Evolutionary conservation across 2,113 vertebrate species (phyloP).

Genomic region (Myrmecobius fasciatus): DNA sequence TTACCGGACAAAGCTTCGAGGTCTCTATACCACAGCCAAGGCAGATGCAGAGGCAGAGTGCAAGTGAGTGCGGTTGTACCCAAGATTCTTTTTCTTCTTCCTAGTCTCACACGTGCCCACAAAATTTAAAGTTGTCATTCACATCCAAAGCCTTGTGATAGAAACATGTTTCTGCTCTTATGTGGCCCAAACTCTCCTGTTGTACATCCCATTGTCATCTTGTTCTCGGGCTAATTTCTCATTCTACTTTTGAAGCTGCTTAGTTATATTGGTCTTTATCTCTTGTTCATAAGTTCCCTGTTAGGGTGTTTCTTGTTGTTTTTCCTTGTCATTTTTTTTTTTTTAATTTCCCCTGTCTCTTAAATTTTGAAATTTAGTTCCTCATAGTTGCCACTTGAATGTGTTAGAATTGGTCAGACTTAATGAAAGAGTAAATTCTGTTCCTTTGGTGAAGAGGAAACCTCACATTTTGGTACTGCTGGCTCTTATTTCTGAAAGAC

Average conservation of each 20-base stretch:
- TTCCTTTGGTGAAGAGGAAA: neutral
- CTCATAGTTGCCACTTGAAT: neutral
- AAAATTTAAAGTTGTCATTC: neutral
- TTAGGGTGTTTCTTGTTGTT: neutral
- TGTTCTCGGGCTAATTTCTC: neutral
- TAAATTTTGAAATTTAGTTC: neutral
- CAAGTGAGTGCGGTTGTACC: conserved; percentile 82
- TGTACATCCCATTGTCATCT: rapidly evolving
- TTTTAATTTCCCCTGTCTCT: neutral
- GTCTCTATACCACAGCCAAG: conserved; percentile 94
- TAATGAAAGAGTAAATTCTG: neutral
- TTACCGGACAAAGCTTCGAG: conserved; percentile 93
- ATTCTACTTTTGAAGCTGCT: neutral
- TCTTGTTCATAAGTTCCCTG: neutral
- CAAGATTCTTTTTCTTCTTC: rapidly evolving
- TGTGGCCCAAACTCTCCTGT: rapidly evolving
- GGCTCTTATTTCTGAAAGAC: neutral
- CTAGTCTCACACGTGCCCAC: neutral
- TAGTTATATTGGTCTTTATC: neutral
- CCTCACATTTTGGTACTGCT: neutral
- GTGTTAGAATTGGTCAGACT: neutral
- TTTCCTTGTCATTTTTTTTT: neutral
- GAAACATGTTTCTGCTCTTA: no score
- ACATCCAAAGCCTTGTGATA: neutral
- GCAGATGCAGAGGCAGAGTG: conserved; percentile 95